These are phyloP conservation scores for Trididemnum clinides DNA, from an alignment of 23 tunicate genomes.

Conservation along the genomic window DNA sequence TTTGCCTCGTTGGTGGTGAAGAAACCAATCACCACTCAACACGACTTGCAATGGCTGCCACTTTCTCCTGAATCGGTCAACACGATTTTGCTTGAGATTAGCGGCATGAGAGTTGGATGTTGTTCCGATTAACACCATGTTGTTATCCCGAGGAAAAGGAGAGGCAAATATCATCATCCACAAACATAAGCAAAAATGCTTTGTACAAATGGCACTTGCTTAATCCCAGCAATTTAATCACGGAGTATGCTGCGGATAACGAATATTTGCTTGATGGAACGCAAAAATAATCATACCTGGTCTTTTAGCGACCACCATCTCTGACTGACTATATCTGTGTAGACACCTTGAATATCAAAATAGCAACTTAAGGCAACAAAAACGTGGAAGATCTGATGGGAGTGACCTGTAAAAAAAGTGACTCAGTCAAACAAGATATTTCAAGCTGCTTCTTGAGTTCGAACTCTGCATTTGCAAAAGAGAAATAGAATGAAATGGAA, in stretches of 20 bases:
- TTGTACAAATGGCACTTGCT: no score
- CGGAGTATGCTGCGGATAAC: neutral
- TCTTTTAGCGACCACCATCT: conserved; percentile 16
- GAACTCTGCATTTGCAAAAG: neutral
- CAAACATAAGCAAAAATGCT: no score
- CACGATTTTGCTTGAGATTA: no score
- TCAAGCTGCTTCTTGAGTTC: neutral
- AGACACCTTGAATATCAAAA: conserved; percentile 54
- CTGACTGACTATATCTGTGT: conserved; percentile 39
- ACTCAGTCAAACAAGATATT: neutral
- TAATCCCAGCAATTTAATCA: no score
- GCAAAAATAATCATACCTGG: conserved; percentile 4
- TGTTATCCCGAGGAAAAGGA: no score
- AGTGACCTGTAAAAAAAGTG: conserved; percentile 56
- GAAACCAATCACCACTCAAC: no score
- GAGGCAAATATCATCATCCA: neutral
- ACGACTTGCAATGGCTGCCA: no score
- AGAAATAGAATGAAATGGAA: no score
- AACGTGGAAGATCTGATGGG: conserved; percentile 76
- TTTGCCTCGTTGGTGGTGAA: no score
- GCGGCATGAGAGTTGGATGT: no score
- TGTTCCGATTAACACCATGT: no score
- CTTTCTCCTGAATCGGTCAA: no score
- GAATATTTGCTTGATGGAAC: neutral
- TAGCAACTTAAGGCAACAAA: conserved; percentile 53